Conservation (phyloP, 2,797 vertebrate genomes). For the Peromyscus melanophrys region DNA sequence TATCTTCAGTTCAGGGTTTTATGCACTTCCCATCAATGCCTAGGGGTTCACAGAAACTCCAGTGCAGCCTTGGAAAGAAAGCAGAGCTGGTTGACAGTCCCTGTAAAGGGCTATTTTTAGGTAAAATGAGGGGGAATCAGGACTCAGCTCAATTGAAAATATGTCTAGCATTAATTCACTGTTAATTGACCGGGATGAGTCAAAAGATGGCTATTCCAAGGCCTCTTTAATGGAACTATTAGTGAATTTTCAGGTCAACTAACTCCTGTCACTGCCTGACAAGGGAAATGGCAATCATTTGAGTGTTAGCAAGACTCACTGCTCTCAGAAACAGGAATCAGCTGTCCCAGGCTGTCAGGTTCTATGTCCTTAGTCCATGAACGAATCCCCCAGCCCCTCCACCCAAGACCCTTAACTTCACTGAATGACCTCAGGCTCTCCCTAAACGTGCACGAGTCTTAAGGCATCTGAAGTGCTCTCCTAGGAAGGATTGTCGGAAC, state of each 20-base stretch:
- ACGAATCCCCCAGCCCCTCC: background rate
- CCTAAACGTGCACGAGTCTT: background rate
- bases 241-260: constrained; percentile 86
- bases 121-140: constrained; percentile 62
- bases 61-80: constrained; percentile 42
- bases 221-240: constrained; percentile 85
- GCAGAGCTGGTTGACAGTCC: background rate
- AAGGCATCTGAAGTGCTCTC: background rate
- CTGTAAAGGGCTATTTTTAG: constrained; percentile 73
- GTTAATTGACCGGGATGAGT: constrained; percentile 85
- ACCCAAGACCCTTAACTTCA: constrained; percentile 11
- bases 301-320: constrained; percentile 65
- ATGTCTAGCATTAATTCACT: constrained; percentile 82
- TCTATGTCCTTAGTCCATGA: background rate
- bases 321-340: constrained; percentile 69
- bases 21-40: background rate
- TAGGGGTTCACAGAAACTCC: constrained; percentile 11
- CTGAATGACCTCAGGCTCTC: constrained; percentile 12
- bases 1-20: background rate
- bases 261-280: constrained; percentile 85
- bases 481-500: background rate
- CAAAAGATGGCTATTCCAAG: constrained; percentile 83
- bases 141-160: constrained; percentile 81
- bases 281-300: constrained; percentile 85
- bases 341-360: constrained; percentile 67